Base-by-base conservation (phyloP, 2,888 invertebrate genomes). In the Polia nebulosa region DNA sequence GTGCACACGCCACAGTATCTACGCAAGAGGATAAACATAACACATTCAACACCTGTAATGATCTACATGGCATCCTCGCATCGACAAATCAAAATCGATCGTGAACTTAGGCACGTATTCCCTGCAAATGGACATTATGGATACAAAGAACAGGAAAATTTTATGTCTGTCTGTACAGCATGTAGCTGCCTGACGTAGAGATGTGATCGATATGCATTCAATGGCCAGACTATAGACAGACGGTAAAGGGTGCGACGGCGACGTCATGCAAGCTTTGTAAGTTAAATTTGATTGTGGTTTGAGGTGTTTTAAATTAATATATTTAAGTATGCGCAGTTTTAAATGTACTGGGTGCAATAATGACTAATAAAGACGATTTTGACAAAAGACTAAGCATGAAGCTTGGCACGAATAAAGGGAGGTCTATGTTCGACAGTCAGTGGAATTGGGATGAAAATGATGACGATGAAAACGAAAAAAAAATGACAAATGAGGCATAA, bases 101-200 rank as follows among this genome's bases (percentile, higher is more conserved):
- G 88, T 88, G 88, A 88, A 86, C 87, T 85, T 85, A 89, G 88
- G 86, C 91, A 92, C 90, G 91, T 90, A 85, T 65, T 57, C 77
- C 76, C 61, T 80, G 89, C 80, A 89, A 90, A 91, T 91, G 82
- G 70, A 80, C 84, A 80, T 76, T 78, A 78, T 75, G 85, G 83
- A 84, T 75, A 90, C 91, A 92, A 92, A 89, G 91, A 91, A 89
- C 92, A 93, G 93, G 93, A 93, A 93, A 93, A 93, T 88, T 87
- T 72, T 67, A 78, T 58, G 85, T 82, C 84, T 81, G 84, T 85
- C 85, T 72, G 83, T 72, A 67, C 67, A 29, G 15, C 60, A 17
- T 39, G 60, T 85, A 82, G 82, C 69, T 75, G 80, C 45, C 79
- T 88, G 89, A 89, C 90, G 90, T 88, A 88, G 87, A 87, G 84